A percentile compares a stretch with the other conserved stretches of the same genome.
These are phyloP conservation scores for Myotis planiceps DNA, from an alignment of 2,797 vertebrate genomes.

Conservation along the genomic window DNA sequence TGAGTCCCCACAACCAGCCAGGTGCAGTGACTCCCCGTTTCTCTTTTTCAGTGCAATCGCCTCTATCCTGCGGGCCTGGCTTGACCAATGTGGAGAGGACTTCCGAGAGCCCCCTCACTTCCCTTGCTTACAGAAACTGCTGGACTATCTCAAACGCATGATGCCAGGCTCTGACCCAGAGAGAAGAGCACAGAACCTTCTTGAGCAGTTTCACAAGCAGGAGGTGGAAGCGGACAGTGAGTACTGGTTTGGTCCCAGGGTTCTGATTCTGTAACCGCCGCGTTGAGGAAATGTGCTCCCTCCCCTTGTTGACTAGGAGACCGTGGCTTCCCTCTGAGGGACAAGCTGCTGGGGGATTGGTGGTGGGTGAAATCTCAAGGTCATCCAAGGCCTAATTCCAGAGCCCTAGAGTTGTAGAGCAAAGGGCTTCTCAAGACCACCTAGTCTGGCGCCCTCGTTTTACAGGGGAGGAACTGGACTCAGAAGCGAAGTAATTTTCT, in stretches of 20 bases:
- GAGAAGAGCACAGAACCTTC: slow-evolving; percentile 90
- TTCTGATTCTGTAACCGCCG: not conserved
- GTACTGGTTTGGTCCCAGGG: not conserved
- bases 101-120: slow-evolving; percentile 94
- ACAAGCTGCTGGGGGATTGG: not conserved
- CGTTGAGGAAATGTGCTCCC: not conserved
- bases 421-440: not conserved
- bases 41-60: slow-evolving; percentile 89
- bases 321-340: not conserved
- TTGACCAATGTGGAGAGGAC: slow-evolving; percentile 96
- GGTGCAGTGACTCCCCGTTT: not conserved
- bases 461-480: not conserved
- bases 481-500: not conserved
- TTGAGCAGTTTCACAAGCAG: slow-evolving; percentile 93
- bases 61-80: slow-evolving; percentile 94
- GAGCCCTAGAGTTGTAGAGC: not conserved
- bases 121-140: slow-evolving; percentile 90
- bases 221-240: slow-evolving; percentile 90
- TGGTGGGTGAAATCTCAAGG: not conserved
- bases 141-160: slow-evolving; percentile 90
- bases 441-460: not conserved
- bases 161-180: slow-evolving; percentile 93
- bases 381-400: not conserved
- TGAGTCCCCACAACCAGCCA: not conserved
- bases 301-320: not conserved